Base-by-base conservation (phyloP, 1,140 invertebrate species). In the Saccostrea cuccullata region DNA sequence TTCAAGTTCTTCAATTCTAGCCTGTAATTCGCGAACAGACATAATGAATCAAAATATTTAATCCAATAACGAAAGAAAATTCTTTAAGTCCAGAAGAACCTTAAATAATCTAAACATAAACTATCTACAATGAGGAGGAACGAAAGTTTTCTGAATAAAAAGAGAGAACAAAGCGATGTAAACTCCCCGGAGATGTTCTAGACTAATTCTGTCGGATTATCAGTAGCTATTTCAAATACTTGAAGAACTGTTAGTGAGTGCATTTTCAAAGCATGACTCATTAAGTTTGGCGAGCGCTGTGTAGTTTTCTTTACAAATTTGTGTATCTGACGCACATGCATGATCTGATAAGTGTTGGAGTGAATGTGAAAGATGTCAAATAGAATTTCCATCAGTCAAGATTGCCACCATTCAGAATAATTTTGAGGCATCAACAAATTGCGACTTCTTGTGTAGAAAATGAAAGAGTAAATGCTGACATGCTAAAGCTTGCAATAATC, bases 1-100 rank as follows among this genome's bases (percentile, higher is more conserved):
- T 96, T 99, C 98, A 92, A 99, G 96, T 96, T 99, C 98, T 95
- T 99, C 98, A 94, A 99, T 98, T 94, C 98, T 97, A 92, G 97
- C 95, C 95, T 96, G 91, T 89, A 93, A 92, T 84, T 64, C 55
- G 55, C 40, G 55, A 77, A 88, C 90, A 90, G 88, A 87, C 87
- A 88, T 88, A 36, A n/a, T 73, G 23, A 64, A 67, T 64, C 30
- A 86, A n/a, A 86, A 77, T 23, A 5, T 13, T 36, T n/a, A 85
- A 36, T 85, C 55, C 26, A 85, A 55, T 30, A 23, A 60, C 0
- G n/a, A 64, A 60, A 60, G 82, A 84, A 55, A 84, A n/a, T 55
- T 84, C 13, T 55, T 17, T 6, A 84, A 26, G 23, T 17, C 40
- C 40, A 56, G n/a, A 47, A 15, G 47, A 55, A 84, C 17, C 13